A percentile compares a stretch with the other conserved stretches of the same genome.
Conservation (phyloP, 2,113 vertebrate species). For the Cynoglossus semilaevis region DNA sequence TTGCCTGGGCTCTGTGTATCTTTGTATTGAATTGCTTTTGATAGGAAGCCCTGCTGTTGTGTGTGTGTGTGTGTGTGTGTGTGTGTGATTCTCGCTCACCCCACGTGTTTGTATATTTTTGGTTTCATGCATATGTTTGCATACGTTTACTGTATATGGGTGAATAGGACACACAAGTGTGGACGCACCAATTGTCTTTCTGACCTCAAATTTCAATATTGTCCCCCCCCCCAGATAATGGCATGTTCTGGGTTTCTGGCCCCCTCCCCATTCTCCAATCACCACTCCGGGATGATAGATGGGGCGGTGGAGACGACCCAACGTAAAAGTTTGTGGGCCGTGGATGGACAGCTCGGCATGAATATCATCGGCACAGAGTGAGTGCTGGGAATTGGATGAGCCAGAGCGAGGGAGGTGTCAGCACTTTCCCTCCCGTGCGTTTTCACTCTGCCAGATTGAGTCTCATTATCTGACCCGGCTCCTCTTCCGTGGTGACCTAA, state of each 20-base stretch:
- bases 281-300: conserved; percentile 65
- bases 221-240: conserved; percentile 5
- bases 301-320: conserved; percentile 43
- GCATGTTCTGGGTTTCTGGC: conserved; percentile 16
- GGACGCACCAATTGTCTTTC: conserved; percentile 62
- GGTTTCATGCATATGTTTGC: conserved; percentile 17
- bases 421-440: conserved; percentile 71
- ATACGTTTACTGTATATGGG: conserved; percentile 35
- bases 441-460: conserved; percentile 70
- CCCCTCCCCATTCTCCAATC: conserved; percentile 57
- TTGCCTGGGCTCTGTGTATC: conserved; percentile 61
- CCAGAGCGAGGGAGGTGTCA: conserved; percentile 61
- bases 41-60: conserved; percentile 29
- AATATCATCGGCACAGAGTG: conserved; percentile 63
- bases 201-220: conserved; percentile 71
- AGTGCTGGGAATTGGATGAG: conserved; percentile 66
- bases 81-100: not conserved
- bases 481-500: conserved; percentile 66
- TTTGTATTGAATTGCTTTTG: conserved; percentile 66
- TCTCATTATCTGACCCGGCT: conserved; percentile 72
- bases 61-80: conserved; percentile 10
- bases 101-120: not conserved
- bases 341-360: conserved; percentile 69
- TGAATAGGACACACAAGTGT: conserved; percentile 56
- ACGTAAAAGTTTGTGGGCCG: conserved; percentile 77